phyloP scores from a whole-genome alignment of 2,113 vertebrate genomes.

The Plestiodon gilberti region DNA sequence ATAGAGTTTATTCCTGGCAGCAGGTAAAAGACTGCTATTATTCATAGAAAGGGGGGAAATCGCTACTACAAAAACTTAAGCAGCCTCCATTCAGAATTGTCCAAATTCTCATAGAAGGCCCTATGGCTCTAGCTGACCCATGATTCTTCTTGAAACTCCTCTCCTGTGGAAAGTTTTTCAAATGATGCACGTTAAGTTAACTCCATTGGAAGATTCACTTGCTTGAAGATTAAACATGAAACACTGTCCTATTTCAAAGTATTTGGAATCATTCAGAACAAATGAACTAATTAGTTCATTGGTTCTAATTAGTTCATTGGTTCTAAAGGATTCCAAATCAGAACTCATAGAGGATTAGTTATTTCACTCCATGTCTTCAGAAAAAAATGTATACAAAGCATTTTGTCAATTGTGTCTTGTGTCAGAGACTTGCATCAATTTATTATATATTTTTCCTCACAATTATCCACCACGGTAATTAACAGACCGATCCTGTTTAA shows the following conservation, averaged over 20 bases:
- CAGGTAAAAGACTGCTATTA: no score
- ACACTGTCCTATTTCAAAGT: conserved; percentile 73
- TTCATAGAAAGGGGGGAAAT: no score
- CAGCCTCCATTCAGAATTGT: no score
- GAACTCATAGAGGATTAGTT: conserved; percentile 80
- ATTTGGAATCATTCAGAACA: conserved; percentile 71
- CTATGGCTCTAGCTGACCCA: neutral
- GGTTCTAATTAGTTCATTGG: no score
- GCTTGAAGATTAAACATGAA: conserved; percentile 77
- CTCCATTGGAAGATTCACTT: conserved; percentile 67
- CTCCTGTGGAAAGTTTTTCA: conserved; percentile 29
- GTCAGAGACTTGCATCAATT: conserved; percentile 76
- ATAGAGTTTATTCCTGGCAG: no score
- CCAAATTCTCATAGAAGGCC: no score
- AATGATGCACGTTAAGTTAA: conserved; percentile 60
- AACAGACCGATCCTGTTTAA: no score
- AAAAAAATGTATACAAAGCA: conserved; percentile 73
- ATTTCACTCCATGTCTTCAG: conserved; percentile 72
- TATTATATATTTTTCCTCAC: conserved; percentile 75
- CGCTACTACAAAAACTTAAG: no score
- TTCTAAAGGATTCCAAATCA: no score
- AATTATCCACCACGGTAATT: conserved; percentile 72
- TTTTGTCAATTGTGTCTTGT: conserved; percentile 67
- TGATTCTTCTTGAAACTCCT: neutral
- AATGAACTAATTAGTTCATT: no score